Base-by-base conservation (phyloP, 1,140 invertebrate species). In the Acromyrmex charruanus region DNA sequence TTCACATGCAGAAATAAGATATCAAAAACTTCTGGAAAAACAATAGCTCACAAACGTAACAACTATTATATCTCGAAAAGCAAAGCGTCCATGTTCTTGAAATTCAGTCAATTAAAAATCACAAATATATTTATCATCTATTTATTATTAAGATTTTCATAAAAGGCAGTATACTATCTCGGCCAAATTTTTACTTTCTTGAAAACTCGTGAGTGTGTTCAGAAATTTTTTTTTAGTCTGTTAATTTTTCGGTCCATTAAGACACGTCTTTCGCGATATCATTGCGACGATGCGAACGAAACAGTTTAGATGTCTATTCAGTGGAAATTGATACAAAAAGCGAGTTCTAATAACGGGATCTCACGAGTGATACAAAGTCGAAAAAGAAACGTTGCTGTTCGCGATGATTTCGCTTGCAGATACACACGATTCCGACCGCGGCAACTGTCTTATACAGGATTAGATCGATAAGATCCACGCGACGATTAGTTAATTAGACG, bases 401-500 rank as follows among this genome's bases (percentile, higher is more conserved):
- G 51, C 31, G 53, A 53, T 69, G 87, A 89, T 89, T 89, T 44
- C 28, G 68, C 72, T 18, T 5, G 25, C 63, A 79, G 89, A 90
- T 87, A 90, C 55, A 55, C 68, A n/a, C 63, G 44, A 77, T 65
- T n/a, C 10, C 55, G 14, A 31, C 66, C 28, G 12, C 68, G 39
- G 35, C 80, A 69, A 90, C 86, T 86, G 80, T 89, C 85, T 87
- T 80, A 75, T 55, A 63, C 31, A 12, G 88, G 31, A 90, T 90
- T 90, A 90, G 81, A 90, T 88, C 86, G 88, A 90, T 90, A 88
- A 90, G 88, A 90, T 90, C 69, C 49, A 21, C 39, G 59, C 59
- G 74, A 74, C 71, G 80, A 90, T 88, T 88, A 77, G 80, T 90
- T 90, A 90, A 90, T 90, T 90, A 90, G 81, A 90, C 88, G 89